phyloP scores from a whole-genome alignment of 2,797 vertebrate species.

The Coreius guichenoti region DNA sequence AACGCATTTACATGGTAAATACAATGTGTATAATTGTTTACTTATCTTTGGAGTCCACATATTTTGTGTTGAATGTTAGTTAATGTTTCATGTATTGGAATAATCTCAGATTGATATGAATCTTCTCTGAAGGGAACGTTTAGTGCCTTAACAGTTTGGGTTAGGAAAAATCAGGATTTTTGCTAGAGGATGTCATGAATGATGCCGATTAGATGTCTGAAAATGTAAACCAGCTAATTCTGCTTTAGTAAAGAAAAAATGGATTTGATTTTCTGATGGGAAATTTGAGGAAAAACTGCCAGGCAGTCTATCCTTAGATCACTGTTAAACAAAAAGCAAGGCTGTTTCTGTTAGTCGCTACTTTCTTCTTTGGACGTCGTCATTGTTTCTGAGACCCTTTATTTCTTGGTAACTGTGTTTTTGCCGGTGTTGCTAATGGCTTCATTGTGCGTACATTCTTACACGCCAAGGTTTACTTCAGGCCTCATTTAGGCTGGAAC shows the following conservation, averaged over 20 bases:
- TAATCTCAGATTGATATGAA: slow-evolving; percentile 46
- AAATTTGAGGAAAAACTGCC: slow-evolving; percentile 74
- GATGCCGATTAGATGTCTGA: slow-evolving; percentile 21
- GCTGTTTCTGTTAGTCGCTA: slow-evolving; percentile 30
- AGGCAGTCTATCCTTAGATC: slow-evolving; percentile 76
- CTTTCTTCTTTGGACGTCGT: slow-evolving; percentile 34
- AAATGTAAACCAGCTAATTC: too few relatives aligned
- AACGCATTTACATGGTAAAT: slow-evolving; percentile 55
- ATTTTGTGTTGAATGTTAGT: slow-evolving; percentile 45
- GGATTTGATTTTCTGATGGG: slow-evolving; percentile 65
- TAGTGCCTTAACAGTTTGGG: slow-evolving; percentile 54
- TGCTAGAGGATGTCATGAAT: slow-evolving; percentile 62
- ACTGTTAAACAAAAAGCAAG: slow-evolving; percentile 43
- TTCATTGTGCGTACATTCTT: slow-evolving; percentile 57
- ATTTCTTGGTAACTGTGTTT: slow-evolving; percentile 62
- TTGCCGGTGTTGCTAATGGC: slow-evolving; percentile 54
- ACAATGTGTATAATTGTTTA: slow-evolving; percentile 64
- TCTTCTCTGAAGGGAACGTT: slow-evolving; percentile 50
- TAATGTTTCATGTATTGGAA: slow-evolving; percentile 44
- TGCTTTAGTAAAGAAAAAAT: too few relatives aligned
- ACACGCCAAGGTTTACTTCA: slow-evolving; percentile 58
- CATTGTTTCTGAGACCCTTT: slow-evolving; percentile 64
- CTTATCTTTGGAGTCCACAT: slow-evolving; percentile 60
- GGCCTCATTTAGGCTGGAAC: slow-evolving; percentile 54
- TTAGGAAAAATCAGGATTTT: slow-evolving; percentile 61